phyloP scores from a whole-genome alignment of 1,140 invertebrate genomes.

The Drosophila ficusphila region DNA sequence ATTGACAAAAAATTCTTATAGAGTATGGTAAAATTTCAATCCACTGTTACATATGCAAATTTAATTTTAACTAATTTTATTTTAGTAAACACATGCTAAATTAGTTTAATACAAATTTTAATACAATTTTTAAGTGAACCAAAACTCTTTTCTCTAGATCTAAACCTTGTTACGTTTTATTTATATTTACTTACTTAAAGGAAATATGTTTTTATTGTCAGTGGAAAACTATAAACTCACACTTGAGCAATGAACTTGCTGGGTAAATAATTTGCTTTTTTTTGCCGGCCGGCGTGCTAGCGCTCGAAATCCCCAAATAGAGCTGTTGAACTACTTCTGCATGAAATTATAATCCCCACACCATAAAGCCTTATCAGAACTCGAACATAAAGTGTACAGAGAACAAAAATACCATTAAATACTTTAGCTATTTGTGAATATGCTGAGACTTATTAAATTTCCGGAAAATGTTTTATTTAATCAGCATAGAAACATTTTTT shows the following conservation, averaged over 20 bases:
- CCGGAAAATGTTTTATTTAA: background rate
- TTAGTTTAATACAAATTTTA: no score
- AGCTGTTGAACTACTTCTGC: constrained; percentile 6
- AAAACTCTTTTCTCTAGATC: no score
- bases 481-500: no score
- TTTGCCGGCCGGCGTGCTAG: constrained; percentile 18
- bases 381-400: background rate
- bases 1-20: no score
- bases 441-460: no score
- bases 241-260: constrained; percentile 23
- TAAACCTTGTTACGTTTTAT: no score
- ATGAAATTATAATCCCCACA: background rate
- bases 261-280: constrained; percentile 13
- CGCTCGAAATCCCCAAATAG: constrained; percentile 1
- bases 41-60: no score
- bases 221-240: constrained; percentile 10
- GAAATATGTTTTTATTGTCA: constrained; percentile 8
- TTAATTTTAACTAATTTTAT: no score
- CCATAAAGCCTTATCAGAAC: constrained; percentile 10
- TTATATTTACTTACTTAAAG: constrained; percentile 6
- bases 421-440: no score
- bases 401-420: background rate
- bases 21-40: no score
- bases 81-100: no score
- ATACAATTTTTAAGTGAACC: no score